These are phyloP conservation scores for Drymonia ruficornis DNA, from an alignment of 2,888 invertebrate species.

Conservation along the genomic window DNA sequence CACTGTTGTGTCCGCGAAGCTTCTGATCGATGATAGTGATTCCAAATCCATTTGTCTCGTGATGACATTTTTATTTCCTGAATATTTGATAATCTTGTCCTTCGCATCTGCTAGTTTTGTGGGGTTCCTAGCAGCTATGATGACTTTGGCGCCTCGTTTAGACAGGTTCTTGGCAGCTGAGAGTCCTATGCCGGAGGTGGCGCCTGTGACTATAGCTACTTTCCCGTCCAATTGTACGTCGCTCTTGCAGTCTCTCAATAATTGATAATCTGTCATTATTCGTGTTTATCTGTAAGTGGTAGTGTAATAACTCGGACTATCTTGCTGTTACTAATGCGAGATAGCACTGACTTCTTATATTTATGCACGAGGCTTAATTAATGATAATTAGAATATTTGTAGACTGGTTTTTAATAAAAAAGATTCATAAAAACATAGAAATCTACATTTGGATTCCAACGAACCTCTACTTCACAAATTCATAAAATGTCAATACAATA, in stretches of 20 bases:
- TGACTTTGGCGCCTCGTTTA: conserved; percentile 81
- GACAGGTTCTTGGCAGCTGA: conserved; percentile 71
- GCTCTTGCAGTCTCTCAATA: not conserved
- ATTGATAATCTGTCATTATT: no score
- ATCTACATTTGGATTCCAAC: no score
- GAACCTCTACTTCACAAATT: no score
- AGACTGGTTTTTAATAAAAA: no score
- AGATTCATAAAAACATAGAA: no score
- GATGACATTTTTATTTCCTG: conserved; percentile 52
- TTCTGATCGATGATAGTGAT: conserved; percentile 79
- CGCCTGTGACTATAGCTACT: conserved; percentile 71
- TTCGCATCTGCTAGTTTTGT: conserved; percentile 50
- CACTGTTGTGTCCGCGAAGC: conserved; percentile 84
- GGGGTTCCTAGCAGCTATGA: conserved; percentile 81
- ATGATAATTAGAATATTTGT: no score
- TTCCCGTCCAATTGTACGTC: conserved; percentile 54
- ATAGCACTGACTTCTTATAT: no score
- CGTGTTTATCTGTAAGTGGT: no score
- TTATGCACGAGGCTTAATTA: no score
- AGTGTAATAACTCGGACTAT: no score
- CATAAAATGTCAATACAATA: no score
- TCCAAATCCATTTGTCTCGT: conserved; percentile 75
- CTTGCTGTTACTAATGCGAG: no score
- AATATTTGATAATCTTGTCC: conserved; percentile 43
- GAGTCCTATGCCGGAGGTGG: conserved; percentile 63